Evolutionary conservation across 2,888 invertebrate genomes (phyloP).

Genomic region (Sinelater perroti): DNA sequence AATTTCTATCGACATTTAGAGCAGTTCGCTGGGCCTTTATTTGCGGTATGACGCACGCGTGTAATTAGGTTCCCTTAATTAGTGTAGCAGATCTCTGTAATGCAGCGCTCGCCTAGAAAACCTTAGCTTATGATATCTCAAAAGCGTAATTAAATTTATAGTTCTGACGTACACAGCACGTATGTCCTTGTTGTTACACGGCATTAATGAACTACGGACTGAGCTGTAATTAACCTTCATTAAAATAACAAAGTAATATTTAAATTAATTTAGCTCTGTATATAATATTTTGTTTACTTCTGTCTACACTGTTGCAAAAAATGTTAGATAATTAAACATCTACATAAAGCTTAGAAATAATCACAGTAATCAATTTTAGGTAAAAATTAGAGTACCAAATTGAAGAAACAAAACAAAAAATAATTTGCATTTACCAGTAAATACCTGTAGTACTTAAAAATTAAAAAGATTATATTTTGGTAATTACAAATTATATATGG

Average conservation of each 20-base stretch:
- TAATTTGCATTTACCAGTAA: too few species aligned
- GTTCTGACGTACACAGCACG: constrained; percentile 8
- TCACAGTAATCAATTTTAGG: too few species aligned
- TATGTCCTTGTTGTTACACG: constrained; percentile 9
- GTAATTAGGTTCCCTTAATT: constrained; percentile 8
- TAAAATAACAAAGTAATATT: constrained; percentile 4
- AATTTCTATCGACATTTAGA: neutral
- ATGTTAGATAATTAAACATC: too few species aligned
- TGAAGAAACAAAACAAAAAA: too few species aligned
- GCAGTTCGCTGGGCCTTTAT: neutral
- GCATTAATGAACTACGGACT: constrained; percentile 3
- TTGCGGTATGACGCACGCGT: neutral
- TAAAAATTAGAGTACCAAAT: too few species aligned
- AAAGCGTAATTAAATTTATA: constrained; percentile 10
- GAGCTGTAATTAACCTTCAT: constrained; percentile 5
- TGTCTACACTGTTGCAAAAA: too few species aligned
- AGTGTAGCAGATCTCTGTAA: constrained; percentile 4
- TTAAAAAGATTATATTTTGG: too few species aligned
- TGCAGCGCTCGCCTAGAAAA: neutral
- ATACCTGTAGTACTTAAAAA: too few species aligned
- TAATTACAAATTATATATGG: too few species aligned
- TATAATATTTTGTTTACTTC: too few species aligned
- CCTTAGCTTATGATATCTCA: constrained; percentile 3
- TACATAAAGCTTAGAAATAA: too few species aligned
- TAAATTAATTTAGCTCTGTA: too few species aligned